Percentiles rank a stretch among this genome's conserved stretches.
Conservation (phyloP, 2,888 invertebrate genomes). For the Flexamia atlantica region DNA sequence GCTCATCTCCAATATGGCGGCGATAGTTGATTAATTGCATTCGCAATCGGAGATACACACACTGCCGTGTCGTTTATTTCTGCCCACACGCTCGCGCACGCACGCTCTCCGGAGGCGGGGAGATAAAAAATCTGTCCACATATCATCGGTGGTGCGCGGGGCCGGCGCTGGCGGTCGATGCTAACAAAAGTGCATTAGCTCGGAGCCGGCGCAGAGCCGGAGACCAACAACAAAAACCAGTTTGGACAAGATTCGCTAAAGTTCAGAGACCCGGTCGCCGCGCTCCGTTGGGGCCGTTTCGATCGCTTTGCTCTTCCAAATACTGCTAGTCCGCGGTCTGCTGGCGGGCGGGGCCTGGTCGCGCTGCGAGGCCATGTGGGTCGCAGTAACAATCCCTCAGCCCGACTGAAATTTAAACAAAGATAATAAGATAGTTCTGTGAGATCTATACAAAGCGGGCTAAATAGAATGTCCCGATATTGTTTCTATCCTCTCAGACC, state of each 20-base stretch:
- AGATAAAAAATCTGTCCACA: conserved; percentile 13
- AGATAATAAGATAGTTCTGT: no score
- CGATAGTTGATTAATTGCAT: conserved; percentile 26
- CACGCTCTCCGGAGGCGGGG: not conserved
- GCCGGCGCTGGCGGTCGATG: not conserved
- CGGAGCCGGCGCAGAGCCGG: conserved; percentile 41
- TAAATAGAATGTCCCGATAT: no score
- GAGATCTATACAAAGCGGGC: no score
- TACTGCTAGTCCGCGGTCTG: not conserved
- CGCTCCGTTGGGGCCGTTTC: conserved; percentile 43
- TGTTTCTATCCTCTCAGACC: no score
- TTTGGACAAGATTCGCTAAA: conserved; percentile 58
- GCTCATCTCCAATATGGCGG: conserved; percentile 48
- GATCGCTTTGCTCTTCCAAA: conserved; percentile 54
- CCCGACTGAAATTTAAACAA: no score
- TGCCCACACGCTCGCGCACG: not conserved
- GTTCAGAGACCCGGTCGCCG: conserved; percentile 48
- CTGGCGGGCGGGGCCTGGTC: not conserved
- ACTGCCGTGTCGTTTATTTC: not conserved
- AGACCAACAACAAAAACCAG: conserved; percentile 52
- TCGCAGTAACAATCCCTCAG: no score
- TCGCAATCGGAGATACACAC: conserved; percentile 41
- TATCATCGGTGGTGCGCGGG: not conserved
- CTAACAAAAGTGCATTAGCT: conserved; percentile 55
- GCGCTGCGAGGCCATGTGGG: no score